Base-by-base conservation (phyloP, 23 tunicate species). In the Styela clava region DNA sequence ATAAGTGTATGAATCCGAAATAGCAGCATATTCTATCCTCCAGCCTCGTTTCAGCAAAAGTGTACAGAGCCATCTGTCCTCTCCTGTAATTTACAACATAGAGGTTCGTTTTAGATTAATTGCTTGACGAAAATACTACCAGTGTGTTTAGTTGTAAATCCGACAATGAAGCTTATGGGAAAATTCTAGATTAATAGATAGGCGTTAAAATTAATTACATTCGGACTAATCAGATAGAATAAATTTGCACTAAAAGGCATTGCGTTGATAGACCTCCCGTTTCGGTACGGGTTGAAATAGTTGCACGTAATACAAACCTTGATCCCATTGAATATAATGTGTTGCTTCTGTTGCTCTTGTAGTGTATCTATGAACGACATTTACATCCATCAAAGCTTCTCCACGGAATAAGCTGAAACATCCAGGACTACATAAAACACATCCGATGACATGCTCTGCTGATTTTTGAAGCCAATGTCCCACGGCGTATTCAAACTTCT, bases 381-480 rank as follows among this genome's bases (percentile, higher is more conserved):
- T 95, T 1, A 72, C 79, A 83, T 88, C 91, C 24, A 79, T 86
- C 36, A 95, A 61, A 20, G 94, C 91, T 30, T 74, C 52, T 1
- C 87, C 99, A 19, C 99, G 84, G 56, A 90, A 86, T 84, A 95
- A 28, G 33, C 97, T 90, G 84, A 95, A 95, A 83, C 99, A 95
- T 29, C 99, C 99, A 24, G 99, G 99, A 77, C 97, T 86, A 69
- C 99, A 95, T 24, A 95, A 78, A 27, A 95, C 99, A 90, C 99
- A 95, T 0, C 99, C 99, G n/a, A 95, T 83, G 3, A 95, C 99
- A 74, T 95, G 99, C 74, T 95, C 99, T 9, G 99, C 89, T 2
- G 99, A 91, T 80, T 95, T 95, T 61, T 95, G 99, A 2, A 95
- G 89, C 97, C 97, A 95, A 86, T 95, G 99, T 20, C 99, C 99